Evolutionary conservation across 2,888 invertebrate genomes (phyloP).

Genomic region (Pogonocherus hispidulus): DNA sequence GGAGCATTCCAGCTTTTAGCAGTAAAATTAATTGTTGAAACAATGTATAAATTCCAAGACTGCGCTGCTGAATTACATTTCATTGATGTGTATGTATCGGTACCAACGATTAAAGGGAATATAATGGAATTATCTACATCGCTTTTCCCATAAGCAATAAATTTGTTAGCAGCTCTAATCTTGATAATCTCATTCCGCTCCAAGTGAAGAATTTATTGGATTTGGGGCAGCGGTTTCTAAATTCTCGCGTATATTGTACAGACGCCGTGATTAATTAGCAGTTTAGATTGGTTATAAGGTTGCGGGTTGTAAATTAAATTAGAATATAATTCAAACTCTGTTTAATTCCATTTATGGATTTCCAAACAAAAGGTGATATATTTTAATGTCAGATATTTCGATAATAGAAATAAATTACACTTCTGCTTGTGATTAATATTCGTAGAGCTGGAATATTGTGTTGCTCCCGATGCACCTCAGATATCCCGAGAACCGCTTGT

Average conservation of each 20-base stretch:
- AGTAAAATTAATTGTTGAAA: no score
- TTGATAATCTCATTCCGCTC: conserved; percentile 7
- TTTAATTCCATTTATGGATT: conserved; percentile 1
- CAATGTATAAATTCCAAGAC: no score
- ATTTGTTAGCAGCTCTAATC: conserved; percentile 14
- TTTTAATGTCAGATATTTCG: no score
- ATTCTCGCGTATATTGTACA: background rate
- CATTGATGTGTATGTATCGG: background rate
- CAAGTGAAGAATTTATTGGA: conserved; percentile 18
- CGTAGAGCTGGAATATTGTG: no score
- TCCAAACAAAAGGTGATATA: background rate
- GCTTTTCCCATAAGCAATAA: background rate
- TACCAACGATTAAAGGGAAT: background rate
- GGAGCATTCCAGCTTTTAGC: no score
- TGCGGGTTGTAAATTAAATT: background rate
- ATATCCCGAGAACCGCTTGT: no score
- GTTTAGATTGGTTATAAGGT: background rate
- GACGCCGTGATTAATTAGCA: background rate
- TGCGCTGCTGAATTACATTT: background rate
- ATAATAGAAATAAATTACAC: no score
- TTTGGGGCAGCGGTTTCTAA: background rate
- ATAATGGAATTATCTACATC: conserved; percentile 4
- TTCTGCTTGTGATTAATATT: no score
- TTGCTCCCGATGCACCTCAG: no score
- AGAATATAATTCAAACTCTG: background rate